Conservation (phyloP, 2,888 invertebrate genomes). For the Rugalucina vietnamica region DNA sequence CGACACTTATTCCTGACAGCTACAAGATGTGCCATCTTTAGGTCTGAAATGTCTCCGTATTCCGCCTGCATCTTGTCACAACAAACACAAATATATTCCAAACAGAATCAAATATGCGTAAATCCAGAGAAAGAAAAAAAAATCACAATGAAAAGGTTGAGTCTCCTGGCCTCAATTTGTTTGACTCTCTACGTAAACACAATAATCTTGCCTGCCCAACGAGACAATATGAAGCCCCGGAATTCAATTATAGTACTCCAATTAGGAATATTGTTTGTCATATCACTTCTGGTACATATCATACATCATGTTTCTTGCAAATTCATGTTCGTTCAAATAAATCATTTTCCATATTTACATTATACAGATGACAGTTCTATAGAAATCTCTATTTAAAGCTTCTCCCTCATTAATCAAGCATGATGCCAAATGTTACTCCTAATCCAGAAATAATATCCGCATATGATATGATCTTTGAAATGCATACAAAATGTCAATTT, state of each 20-base stretch:
- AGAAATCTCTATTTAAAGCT: too few relatives aligned
- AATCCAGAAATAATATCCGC: too few relatives aligned
- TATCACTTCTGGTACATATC: background rate
- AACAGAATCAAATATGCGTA: background rate
- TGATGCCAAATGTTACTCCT: too few relatives aligned
- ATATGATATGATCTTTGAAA: too few relatives aligned
- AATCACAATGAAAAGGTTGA: background rate
- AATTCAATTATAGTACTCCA: background rate
- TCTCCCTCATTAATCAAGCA: too few relatives aligned
- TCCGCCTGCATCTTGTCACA: conserved; percentile 48
- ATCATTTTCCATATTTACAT: too few relatives aligned
- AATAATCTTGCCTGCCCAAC: background rate
- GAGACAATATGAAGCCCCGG: background rate
- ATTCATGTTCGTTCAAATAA: too few relatives aligned
- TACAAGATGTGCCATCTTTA: conserved; percentile 39
- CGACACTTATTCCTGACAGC: conserved; percentile 40
- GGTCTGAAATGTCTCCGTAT: conserved; percentile 42
- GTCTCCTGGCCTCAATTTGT: background rate
- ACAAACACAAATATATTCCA: background rate
- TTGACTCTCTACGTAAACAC: background rate
- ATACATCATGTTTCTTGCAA: too few relatives aligned
- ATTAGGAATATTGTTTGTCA: background rate
- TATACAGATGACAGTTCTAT: too few relatives aligned
- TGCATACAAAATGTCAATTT: too few relatives aligned
- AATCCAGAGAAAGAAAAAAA: background rate